These are phyloP conservation scores for Cairina moschata DNA, from an alignment of 2,113 vertebrate genomes.

Conservation along the genomic window DNA sequence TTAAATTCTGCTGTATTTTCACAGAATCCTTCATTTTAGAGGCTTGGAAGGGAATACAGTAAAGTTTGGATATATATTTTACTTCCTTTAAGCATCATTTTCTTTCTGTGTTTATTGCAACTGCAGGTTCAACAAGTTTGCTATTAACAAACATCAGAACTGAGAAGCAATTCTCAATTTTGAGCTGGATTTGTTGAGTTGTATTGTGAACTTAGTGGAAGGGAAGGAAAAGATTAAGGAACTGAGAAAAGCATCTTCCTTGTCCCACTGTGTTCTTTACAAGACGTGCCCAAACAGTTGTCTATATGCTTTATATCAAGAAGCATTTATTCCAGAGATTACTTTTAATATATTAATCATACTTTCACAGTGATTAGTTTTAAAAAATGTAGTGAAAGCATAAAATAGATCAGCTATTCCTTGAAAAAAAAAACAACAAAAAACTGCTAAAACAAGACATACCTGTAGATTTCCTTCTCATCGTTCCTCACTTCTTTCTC, in stretches of 20 bases:
- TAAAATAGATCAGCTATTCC: neutral
- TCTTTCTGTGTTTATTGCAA: neutral
- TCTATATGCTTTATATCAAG: neutral
- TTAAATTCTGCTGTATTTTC: neutral
- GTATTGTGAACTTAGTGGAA: neutral
- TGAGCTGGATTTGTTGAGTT: neutral
- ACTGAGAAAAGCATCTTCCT: neutral
- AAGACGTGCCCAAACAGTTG: neutral
- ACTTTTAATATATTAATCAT: neutral
- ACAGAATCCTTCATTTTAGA: neutral
- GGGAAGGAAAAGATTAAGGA: neutral
- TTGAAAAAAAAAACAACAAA: neutral
- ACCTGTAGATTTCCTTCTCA: neutral
- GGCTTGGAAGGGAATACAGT: neutral
- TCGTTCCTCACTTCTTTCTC: neutral
- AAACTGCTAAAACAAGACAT: neutral
- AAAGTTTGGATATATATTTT: neutral
- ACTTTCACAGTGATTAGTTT: neutral
- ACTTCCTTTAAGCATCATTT: neutral
- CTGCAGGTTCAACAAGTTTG: neutral
- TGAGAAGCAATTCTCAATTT: neutral
- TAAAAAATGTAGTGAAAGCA: neutral
- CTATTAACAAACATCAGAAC: neutral
- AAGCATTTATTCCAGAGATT: neutral
- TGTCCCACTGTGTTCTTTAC: neutral